A percentile compares a stretch with the other conserved stretches of the same genome.
These are phyloP conservation scores for Philaenus spumarius DNA, from an alignment of 1,140 invertebrate species.

Conservation along the genomic window DNA sequence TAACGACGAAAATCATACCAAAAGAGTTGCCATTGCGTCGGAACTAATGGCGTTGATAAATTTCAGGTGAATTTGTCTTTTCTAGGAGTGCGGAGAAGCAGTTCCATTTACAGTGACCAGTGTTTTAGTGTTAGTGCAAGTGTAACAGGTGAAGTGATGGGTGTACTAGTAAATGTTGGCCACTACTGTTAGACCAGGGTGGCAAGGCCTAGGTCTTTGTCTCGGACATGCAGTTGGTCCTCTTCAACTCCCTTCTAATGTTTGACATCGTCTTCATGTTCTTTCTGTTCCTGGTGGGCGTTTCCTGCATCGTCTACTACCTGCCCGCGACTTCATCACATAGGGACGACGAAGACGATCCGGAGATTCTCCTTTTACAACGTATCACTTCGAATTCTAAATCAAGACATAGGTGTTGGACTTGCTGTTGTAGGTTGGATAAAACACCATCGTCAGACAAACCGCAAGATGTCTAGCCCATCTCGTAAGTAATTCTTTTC, in stretches of 20 bases:
- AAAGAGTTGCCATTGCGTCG: neutral
- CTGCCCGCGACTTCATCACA: slow-evolving; percentile 43
- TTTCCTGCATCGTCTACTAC: slow-evolving; percentile 72
- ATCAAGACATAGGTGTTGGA: neutral
- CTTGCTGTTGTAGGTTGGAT: slow-evolving; percentile 2
- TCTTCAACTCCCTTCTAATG: slow-evolving; percentile 76
- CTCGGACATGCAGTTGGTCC: slow-evolving; percentile 64
- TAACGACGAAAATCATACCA: too few relatives aligned
- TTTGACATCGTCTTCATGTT: slow-evolving; percentile 80
- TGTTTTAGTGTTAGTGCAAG: neutral
- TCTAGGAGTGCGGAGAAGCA: neutral
- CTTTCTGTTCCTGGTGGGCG: slow-evolving; percentile 72
- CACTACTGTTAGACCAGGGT: neutral
- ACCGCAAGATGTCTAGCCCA: slow-evolving; percentile 16
- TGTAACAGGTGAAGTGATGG: neutral
- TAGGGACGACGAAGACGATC: slow-evolving; percentile 29
- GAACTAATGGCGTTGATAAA: neutral
- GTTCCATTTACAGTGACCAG: neutral
- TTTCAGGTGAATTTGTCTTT: neutral
- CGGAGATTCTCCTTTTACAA: slow-evolving; percentile 1
- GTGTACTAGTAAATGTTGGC: neutral
- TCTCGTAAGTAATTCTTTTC: slow-evolving; percentile 5
- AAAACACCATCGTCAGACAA: neutral
- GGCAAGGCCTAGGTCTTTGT: neutral
- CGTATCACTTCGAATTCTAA: slow-evolving; percentile 6